Evolutionary conservation across 2,888 invertebrate genomes (phyloP), one percentile per base, ranked within the genome.

Genomic region (Caenorhabditis sp.): DNA sequence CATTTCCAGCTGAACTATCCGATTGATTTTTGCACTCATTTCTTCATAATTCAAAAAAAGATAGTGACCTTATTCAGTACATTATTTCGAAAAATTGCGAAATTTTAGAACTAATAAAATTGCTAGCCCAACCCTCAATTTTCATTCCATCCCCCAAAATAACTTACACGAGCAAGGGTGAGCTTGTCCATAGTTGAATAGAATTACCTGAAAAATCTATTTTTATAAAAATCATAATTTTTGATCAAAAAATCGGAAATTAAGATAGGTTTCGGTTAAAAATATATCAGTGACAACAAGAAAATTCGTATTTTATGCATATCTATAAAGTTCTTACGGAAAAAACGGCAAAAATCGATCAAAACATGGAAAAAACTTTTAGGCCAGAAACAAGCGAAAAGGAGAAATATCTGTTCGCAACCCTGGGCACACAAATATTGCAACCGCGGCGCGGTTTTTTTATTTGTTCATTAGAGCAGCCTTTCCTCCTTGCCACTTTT

Each of bases 141-240:
- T 43, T 3, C 5, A 43, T 12, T 17, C 12, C n/a, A n/a, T n/a
- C 43, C 43, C 43, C 7, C 3, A 43, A 17, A 43, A 43, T 54
- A 64, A 72, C 67, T 75, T 65, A 78, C 82, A 67, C 75, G 76
- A 76, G 87, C 87, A 76, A 88, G 83, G 74, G 86, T 85, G 56
- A 85, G 86, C 83, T 87, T 87, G 79, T 87, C 87, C 87, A 87
- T 87, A 54, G 65, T 25, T 67, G 58, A 59, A 59, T 14, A 26
- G 63, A 71, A 71, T 81, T 82, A 79, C 78, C 76, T 78, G 67
- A 63, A 80, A 78, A 56, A 25, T 26, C 1, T 52, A 56, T 26
- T 56, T 52, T 52, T 7, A 2, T 4, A 10, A 50, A 36, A 36
- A 36, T 36, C 7, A 5, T 36, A 5, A 17, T 43, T 43, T 43